Evolutionary conservation across 1,140 invertebrate genomes (phyloP), one percentile per base, ranked within the genome.

Genomic region (Penaeus japonicus): DNA sequence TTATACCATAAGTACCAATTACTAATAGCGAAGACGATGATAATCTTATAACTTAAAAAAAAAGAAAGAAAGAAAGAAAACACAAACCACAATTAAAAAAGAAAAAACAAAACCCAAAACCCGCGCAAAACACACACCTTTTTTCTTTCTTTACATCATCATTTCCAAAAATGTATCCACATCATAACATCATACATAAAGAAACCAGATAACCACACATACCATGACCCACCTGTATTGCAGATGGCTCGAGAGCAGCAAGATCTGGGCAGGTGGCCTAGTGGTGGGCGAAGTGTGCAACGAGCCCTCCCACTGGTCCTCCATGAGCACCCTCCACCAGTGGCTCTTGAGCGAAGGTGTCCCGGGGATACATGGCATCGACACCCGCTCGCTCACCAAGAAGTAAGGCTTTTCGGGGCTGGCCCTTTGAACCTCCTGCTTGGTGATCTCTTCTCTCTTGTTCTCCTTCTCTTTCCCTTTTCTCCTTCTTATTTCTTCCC

Each of bases 251-350:
- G 99, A 99, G 93, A 90, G 90, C 70, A 54, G 70, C 32, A 95
- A 95, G 87, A 98, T 99, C 81, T 99, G 99, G 96, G 95, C 96
- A 27, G 94, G 96, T n/a, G 99, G 95, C 3, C 93, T 99, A 35
- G 96, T 99, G 91, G 96, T 99, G 30, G 97, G 97, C 0, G 97
- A 99, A 93, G 92, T 97, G 15, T 97, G 97, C 91, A 95, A 96
- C 22, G 93, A 94, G 3, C 97, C 97, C 12, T 98, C 96, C 91
- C 98, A 99, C 92, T 99, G 98, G 98, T 95, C 96, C 83, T 89
- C 89, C 5, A 93, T 92, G 0, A 94, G 94, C 90, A 97, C 97
- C 0, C 93, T 99, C 0, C 96, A 96, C 0, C 90, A 95, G 55
- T 99, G 98, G 98, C 94, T 99, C 92, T 91, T 93, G 53, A 93